These are phyloP conservation scores for Gryllus longicercus DNA, from an alignment of 2,888 invertebrate species.

Conservation along the genomic window DNA sequence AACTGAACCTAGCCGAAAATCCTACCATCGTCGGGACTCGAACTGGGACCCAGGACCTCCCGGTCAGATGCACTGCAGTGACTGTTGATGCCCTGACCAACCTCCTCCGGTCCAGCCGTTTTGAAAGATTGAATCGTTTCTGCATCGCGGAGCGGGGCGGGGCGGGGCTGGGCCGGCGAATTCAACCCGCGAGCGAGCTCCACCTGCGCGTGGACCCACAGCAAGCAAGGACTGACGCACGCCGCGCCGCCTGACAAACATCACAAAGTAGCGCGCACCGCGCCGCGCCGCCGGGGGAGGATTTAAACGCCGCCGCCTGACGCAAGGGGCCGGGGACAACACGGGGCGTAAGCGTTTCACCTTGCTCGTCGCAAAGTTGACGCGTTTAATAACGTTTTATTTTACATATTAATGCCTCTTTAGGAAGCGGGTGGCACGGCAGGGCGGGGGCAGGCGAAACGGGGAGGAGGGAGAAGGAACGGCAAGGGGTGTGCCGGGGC, in stretches of 20 bases:
- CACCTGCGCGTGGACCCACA: too few relatives aligned
- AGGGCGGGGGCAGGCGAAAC: background rate
- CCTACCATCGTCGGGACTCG: too few relatives aligned
- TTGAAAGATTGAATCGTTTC: too few relatives aligned
- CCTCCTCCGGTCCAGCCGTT: too few relatives aligned
- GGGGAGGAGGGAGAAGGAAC: background rate
- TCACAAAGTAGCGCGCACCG: background rate
- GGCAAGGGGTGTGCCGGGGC: background rate
- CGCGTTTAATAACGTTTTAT: conserved; percentile 17
- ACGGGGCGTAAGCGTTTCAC: background rate
- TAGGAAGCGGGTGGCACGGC: background rate
- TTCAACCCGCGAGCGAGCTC: too few relatives aligned
- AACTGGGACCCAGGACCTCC: too few relatives aligned
- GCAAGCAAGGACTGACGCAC: background rate
- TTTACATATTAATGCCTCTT: background rate
- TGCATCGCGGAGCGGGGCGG: too few relatives aligned
- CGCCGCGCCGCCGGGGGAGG: background rate
- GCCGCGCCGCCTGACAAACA: background rate
- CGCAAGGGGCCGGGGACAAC: background rate
- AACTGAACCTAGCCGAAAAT: too few relatives aligned
- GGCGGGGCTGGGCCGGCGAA: too few relatives aligned
- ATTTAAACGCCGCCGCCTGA: background rate
- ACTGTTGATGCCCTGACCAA: too few relatives aligned
- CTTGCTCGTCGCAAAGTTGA: background rate
- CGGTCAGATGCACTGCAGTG: too few relatives aligned